Evolutionary conservation across 2,113 vertebrate genomes (phyloP).

Genomic region (Centropus bengalensis): DNA sequence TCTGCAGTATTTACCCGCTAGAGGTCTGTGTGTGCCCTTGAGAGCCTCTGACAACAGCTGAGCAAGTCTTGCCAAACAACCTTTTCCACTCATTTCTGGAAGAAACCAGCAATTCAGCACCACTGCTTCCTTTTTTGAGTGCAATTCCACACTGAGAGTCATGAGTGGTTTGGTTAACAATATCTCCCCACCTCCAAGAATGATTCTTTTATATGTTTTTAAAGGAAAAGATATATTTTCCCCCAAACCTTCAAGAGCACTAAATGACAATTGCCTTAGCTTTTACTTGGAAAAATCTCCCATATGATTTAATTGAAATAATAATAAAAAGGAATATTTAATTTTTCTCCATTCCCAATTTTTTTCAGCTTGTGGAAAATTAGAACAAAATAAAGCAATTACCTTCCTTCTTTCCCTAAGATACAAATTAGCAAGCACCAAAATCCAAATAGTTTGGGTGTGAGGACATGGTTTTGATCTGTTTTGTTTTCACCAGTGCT

Average conservation of each 20-base stretch:
- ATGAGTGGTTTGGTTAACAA: not conserved
- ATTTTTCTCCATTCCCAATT: not conserved
- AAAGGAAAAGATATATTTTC: not conserved
- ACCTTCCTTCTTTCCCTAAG: not conserved
- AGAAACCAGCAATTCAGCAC: not conserved
- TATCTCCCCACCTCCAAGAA: not conserved
- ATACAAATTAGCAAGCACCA: not conserved
- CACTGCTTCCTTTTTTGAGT: not conserved
- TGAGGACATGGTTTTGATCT: not conserved
- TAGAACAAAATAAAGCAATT: not conserved
- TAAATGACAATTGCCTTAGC: not conserved
- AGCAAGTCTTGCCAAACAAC: not conserved
- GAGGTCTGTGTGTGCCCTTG: not conserved
- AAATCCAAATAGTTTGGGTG: not conserved
- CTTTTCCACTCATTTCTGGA: not conserved
- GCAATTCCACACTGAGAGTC: not conserved
- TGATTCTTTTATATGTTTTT: not conserved
- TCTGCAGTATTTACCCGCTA: not conserved
- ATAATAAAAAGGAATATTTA: too few species aligned
- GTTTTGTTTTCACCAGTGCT: not conserved
- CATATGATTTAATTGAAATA: not conserved
- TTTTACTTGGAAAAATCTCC: not conserved
- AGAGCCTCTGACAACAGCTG: not conserved
- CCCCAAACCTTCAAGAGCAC: not conserved
- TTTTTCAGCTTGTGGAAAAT: not conserved